Evolutionary conservation across 2,797 vertebrate species (phyloP).

Genomic region (Echeneis naucrates): DNA sequence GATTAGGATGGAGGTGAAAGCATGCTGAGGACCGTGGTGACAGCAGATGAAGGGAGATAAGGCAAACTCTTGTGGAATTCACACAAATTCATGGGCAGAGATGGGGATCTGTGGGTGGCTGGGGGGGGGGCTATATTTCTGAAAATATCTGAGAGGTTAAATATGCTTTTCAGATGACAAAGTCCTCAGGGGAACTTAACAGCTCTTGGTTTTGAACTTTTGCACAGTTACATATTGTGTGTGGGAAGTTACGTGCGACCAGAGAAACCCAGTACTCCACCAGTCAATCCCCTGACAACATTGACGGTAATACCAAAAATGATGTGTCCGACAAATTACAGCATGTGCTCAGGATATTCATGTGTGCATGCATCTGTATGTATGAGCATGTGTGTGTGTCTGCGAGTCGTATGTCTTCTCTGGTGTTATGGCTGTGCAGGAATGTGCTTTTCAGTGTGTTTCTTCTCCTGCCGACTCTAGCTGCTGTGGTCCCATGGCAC

Average conservation of each 20-base stretch:
- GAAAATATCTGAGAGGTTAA: conserved; percentile 60
- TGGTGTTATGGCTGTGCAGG: conserved; percentile 58
- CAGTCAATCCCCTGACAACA: conserved; percentile 55
- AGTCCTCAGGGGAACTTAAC: conserved; percentile 41
- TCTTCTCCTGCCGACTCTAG: conserved; percentile 55
- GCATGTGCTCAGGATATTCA: conserved; percentile 36
- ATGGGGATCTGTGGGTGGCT: neutral
- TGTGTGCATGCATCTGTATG: conserved; percentile 8
- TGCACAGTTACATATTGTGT: conserved; percentile 45
- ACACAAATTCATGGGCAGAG: conserved; percentile 55
- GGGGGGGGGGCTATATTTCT: conserved; percentile 26
- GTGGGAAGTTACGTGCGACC: conserved; percentile 16
- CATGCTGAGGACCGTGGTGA: conserved; percentile 79
- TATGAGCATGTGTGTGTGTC: conserved; percentile 24
- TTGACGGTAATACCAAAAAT: conserved; percentile 59
- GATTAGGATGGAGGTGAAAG: conserved; percentile 83
- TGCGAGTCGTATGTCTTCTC: conserved; percentile 40
- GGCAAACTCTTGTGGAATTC: conserved; percentile 78
- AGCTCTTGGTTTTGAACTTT: conserved; percentile 53
- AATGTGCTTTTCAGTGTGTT: conserved; percentile 64
- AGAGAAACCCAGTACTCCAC: conserved; percentile 25
- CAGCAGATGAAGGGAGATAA: conserved; percentile 80
- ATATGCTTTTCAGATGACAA: conserved; percentile 60
- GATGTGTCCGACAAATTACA: conserved; percentile 64
- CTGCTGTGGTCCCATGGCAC: conserved; percentile 74